Percentiles rank a stretch among this genome's conserved stretches.
Conservation (phyloP, 2,113 vertebrate genomes). For the Melanerpes aurifrons region DNA sequence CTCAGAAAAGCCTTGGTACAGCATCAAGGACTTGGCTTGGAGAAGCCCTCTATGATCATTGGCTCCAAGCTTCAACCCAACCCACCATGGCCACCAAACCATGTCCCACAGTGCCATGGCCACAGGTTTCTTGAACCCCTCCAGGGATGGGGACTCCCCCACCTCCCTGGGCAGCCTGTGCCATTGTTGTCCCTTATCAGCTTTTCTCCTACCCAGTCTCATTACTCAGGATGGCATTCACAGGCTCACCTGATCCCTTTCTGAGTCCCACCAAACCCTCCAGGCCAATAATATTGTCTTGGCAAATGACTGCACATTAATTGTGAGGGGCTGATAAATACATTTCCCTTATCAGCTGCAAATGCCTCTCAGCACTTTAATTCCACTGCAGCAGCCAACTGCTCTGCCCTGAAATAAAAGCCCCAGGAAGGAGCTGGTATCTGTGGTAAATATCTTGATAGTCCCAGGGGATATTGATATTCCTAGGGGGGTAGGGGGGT, state of each 20-base stretch:
- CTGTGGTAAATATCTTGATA: neutral
- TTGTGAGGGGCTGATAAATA: neutral
- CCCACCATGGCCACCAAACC: no score
- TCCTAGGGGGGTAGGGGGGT: neutral
- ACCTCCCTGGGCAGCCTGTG: no score
- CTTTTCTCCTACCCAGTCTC: neutral
- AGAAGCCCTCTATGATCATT: no score
- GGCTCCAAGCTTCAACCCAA: no score
- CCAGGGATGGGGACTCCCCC: no score
- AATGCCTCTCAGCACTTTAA: neutral
- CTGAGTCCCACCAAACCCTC: neutral
- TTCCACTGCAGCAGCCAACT: neutral
- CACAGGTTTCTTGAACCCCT: no score
- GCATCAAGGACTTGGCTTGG: no score
- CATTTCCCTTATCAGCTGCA: neutral
- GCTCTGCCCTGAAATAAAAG: neutral
- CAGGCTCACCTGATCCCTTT: neutral
- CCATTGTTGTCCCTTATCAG: neutral
- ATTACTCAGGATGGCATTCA: neutral
- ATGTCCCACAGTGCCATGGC: no score
- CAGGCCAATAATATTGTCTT: neutral
- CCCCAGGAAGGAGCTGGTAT: neutral
- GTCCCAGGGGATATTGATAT: neutral
- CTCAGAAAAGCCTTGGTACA: neutral
- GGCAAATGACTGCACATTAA: neutral